A percentile compares a stretch with the other conserved stretches of the same genome.
Evolutionary conservation across 2,113 vertebrate genomes (phyloP).

Genomic region (Eidolon helvum): DNA sequence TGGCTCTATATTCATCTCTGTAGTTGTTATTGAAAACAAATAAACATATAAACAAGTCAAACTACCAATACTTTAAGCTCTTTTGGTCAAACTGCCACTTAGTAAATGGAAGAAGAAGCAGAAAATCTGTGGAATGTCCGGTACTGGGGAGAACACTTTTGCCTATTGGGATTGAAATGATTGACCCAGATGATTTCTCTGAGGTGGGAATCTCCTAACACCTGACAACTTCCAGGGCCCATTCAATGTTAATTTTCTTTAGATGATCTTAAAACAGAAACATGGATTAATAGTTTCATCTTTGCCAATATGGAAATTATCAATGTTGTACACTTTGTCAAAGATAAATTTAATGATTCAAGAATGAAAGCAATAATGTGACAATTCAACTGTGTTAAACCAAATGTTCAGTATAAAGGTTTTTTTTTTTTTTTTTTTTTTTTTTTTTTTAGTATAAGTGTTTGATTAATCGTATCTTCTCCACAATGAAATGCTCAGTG

Average conservation of each 20-base stretch:
- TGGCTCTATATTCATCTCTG: too few relatives aligned
- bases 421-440: too few relatives aligned
- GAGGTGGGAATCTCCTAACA: neutral
- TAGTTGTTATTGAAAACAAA: too few relatives aligned
- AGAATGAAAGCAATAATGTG: neutral
- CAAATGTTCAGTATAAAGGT: neutral
- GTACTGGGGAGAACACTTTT: neutral
- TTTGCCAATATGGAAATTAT: neutral
- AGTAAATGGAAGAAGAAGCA: neutral
- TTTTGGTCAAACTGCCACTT: neutral
- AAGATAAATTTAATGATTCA: neutral
- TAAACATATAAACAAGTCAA: neutral
- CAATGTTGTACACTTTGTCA: neutral
- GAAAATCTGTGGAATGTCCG: neutral
- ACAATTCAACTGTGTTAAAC: neutral
- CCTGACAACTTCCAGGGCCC: neutral
- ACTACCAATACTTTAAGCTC: neutral
- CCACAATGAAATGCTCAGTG: neutral
- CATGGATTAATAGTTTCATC: neutral
- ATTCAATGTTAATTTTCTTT: neutral
- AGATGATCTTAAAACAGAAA: neutral
- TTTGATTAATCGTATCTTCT: neutral
- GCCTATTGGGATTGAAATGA: neutral
- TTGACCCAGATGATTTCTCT: neutral
- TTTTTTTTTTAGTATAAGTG: too few relatives aligned